These are phyloP conservation scores for Steinernema feltiae DNA, from an alignment of 1,140 invertebrate genomes.

Conservation along the genomic window DNA sequence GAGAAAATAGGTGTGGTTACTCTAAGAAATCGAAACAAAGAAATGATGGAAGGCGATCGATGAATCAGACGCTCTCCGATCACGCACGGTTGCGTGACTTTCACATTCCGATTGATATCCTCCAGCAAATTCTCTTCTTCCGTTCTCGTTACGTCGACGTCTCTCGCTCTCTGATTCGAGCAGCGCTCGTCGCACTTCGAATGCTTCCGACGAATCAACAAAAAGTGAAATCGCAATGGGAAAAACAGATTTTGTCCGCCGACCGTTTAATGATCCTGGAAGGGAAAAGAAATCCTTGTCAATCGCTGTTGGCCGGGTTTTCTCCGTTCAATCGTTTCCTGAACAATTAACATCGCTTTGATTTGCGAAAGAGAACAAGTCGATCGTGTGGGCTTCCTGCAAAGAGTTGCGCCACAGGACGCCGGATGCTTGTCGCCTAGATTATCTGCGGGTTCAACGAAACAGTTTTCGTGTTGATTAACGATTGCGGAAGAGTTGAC, in stretches of 20 bases:
- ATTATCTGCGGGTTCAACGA: no score
- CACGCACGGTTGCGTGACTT: neutral
- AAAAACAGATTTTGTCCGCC: neutral
- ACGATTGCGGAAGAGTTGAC: no score
- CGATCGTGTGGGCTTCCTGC: no score
- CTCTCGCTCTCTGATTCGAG: neutral
- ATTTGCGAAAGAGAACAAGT: no score
- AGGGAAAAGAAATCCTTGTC: no score
- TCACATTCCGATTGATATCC: neutral
- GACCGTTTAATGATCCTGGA: neutral
- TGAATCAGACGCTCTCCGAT: constrained; percentile 3
- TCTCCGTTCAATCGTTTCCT: no score
- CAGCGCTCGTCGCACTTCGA: neutral
- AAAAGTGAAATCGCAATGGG: constrained; percentile 4
- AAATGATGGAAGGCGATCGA: neutral
- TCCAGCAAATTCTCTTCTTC: neutral
- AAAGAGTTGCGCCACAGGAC: no score
- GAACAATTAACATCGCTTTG: no score
- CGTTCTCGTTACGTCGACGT: neutral
- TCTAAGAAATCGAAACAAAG: neutral
- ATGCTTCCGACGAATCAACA: neutral
- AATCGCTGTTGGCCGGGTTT: no score
- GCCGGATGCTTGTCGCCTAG: no score
- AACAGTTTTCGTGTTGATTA: no score
- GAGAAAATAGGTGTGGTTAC: neutral